Evolutionary conservation across 1,140 invertebrate species (phyloP), one percentile per base, ranked within the genome.

Genomic region (Arion vulgaris): DNA sequence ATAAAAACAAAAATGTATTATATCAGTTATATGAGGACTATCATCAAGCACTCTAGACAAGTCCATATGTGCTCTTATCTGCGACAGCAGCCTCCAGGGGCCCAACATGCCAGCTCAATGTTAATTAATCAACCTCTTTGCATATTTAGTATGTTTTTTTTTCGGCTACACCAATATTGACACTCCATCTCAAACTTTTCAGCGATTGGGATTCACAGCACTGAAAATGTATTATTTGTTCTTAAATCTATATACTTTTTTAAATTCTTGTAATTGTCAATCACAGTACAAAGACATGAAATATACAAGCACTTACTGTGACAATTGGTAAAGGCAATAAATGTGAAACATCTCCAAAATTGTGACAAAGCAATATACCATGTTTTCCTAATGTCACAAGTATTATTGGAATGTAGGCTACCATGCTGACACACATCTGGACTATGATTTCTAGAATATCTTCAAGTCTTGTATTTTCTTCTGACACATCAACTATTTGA

Each of bases 301-400:
- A 23, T 7, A 13, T 34, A 13, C 38, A 39, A 9, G 11, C 38
- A 36, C 11, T 73, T 9, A 9, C 38, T n/a, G n/a, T n/a, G 17
- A 9, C 9, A 11, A n/a, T 13, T 36, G 75, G n/a, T 38, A 66
- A 38, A 26, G 77, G 66, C 7, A 45, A 39, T 7, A 69, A 69
- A n/a, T 41, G 62, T 36, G 41, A 39, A 28, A 9, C 36, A 34
- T 80, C 26, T 9, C 36, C 41, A 38, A 77, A 69, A 49, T 41
- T 74, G 81, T 85, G 76, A 85, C 87, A 87, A 1, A 91, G 68
- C 36, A 90, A 38, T 7, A 89, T 77, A 17, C 90, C 90, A 86
- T 90, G 86, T 68, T 83, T 76, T 32, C 90, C 90, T 19, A 91
- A 82, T 9, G 90, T 90, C 49, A 89, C 86, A 45, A 91, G 81